Conservation (phyloP, 2,888 invertebrate genomes). For the Hemicrepidius hirtus region DNA sequence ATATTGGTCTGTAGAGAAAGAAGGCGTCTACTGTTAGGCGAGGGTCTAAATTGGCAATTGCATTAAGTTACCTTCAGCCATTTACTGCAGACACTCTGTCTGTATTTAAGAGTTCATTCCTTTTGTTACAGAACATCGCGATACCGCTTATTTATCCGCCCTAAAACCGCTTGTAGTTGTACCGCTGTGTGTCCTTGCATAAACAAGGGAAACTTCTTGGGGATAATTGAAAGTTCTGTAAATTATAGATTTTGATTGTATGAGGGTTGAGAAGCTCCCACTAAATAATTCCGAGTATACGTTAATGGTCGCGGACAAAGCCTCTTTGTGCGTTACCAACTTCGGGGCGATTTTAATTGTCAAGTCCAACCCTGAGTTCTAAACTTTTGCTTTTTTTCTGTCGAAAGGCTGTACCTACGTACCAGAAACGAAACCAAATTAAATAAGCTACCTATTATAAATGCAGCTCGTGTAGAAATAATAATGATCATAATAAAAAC, state of each 20-base stretch:
- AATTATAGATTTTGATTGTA: slow-evolving; percentile 34
- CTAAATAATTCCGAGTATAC: slow-evolving; percentile 23
- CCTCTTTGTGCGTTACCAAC: slow-evolving; percentile 20
- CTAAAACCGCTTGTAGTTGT: neutral
- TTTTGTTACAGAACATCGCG: slow-evolving; percentile 35
- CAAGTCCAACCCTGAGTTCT: slow-evolving; percentile 3
- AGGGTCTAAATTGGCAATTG: slow-evolving; percentile 54
- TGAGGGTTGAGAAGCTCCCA: slow-evolving; percentile 20
- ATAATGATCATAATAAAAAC: slow-evolving; percentile 21
- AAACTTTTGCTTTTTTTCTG: neutral
- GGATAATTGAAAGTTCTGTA: slow-evolving; percentile 34
- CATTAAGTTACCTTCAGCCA: slow-evolving; percentile 52
- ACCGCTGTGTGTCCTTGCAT: neutral
- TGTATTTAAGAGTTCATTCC: slow-evolving; percentile 51
- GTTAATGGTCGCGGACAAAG: slow-evolving; percentile 28
- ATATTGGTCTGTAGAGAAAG: slow-evolving; percentile 43
- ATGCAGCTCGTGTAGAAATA: slow-evolving; percentile 29
- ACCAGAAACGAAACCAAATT: neutral
- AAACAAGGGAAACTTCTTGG: slow-evolving; percentile 24
- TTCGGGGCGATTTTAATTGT: slow-evolving; percentile 16
- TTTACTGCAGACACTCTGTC: slow-evolving; percentile 52
- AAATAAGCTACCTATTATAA: slow-evolving; percentile 12
- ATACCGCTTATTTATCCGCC: slow-evolving; percentile 32
- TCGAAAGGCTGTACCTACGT: too few relatives aligned
- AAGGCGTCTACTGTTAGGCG: slow-evolving; percentile 44